A percentile compares a stretch with the other conserved stretches of the same genome.
Evolutionary conservation across 2,888 invertebrate species (phyloP).

Genomic region (Gastrophysa polygoni): DNA sequence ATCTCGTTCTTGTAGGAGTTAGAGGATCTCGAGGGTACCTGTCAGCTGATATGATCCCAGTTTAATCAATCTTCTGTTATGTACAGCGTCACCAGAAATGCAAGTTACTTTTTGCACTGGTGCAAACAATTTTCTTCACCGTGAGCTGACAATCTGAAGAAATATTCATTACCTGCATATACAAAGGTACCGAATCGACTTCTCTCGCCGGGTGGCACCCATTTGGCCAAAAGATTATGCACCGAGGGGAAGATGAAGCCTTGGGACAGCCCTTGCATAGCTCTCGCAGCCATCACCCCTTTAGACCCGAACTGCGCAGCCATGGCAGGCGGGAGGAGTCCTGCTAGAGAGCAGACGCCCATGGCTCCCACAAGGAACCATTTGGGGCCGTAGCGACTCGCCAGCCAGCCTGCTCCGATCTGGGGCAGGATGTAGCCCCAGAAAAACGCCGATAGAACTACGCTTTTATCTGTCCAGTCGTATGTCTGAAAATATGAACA

Average conservation of each 20-base stretch:
- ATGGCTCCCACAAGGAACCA: constrained; percentile 66
- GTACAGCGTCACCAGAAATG: too few relatives aligned
- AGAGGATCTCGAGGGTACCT: too few relatives aligned
- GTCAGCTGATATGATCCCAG: too few relatives aligned
- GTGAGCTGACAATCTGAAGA: too few relatives aligned
- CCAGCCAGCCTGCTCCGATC: constrained; percentile 73
- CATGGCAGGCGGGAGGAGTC: constrained; percentile 70
- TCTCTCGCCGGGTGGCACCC: constrained; percentile 74
- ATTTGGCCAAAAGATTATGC: constrained; percentile 77
- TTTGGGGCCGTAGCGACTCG: constrained; percentile 77
- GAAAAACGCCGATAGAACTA: constrained; percentile 77
- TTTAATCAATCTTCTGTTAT: too few relatives aligned
- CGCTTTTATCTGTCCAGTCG: constrained; percentile 62
- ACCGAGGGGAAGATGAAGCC: constrained; percentile 75
- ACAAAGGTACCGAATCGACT: constrained; percentile 72
- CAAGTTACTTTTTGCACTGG: too few relatives aligned
- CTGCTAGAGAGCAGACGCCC: constrained; percentile 67
- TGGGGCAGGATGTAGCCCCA: constrained; percentile 81
- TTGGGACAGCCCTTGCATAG: constrained; percentile 76
- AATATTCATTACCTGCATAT: constrained; percentile 61
- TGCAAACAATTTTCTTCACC: too few relatives aligned
- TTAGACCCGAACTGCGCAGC: constrained; percentile 70
- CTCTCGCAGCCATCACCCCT: constrained; percentile 69
- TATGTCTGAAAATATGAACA: constrained; percentile 42
- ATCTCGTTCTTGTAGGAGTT: too few relatives aligned